Percentiles rank a stretch among this genome's conserved stretches.
Evolutionary conservation across 1,140 invertebrate species (phyloP).

Genomic region (Matsumurasca onukii): DNA sequence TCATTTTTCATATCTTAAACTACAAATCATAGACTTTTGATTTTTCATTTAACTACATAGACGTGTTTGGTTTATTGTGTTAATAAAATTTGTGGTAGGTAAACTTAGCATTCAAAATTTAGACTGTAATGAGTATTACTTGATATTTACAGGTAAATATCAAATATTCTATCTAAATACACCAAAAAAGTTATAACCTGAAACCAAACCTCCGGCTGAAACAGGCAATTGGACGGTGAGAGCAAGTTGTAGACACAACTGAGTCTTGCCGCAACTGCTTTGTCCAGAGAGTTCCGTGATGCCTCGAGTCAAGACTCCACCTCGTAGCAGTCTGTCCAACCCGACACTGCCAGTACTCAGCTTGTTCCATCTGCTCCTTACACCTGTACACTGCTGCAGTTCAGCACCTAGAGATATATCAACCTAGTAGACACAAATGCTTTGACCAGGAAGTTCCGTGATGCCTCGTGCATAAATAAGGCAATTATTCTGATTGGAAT

Average conservation of each 20-base stretch:
- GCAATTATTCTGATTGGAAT: no score
- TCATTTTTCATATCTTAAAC: no score
- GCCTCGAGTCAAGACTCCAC: conserved; percentile 70
- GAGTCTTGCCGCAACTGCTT: conserved; percentile 82
- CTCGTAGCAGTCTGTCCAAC: conserved; percentile 52
- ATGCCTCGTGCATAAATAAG: conserved; percentile 70
- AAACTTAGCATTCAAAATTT: no score
- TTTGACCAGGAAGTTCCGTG: conserved; percentile 80
- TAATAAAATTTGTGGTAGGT: no score
- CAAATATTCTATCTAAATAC: no score
- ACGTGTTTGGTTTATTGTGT: no score
- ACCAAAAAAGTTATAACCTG: no score
- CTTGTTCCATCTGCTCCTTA: not conserved
- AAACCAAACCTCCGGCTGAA: conserved; percentile 49
- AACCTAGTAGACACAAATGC: conserved; percentile 75
- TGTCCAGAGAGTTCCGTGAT: conserved; percentile 83
- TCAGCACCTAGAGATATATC: no score
- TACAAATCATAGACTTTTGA: no score
- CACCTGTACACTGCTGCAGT: conserved; percentile 1
- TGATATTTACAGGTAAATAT: no score
- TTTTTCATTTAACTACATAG: no score
- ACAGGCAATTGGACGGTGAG: conserved; percentile 58
- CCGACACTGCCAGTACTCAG: not conserved
- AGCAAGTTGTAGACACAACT: conserved; percentile 74
- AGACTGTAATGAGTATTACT: no score